phyloP scores from a whole-genome alignment of 2,888 invertebrate species.

The Cerastoderma edule region DNA sequence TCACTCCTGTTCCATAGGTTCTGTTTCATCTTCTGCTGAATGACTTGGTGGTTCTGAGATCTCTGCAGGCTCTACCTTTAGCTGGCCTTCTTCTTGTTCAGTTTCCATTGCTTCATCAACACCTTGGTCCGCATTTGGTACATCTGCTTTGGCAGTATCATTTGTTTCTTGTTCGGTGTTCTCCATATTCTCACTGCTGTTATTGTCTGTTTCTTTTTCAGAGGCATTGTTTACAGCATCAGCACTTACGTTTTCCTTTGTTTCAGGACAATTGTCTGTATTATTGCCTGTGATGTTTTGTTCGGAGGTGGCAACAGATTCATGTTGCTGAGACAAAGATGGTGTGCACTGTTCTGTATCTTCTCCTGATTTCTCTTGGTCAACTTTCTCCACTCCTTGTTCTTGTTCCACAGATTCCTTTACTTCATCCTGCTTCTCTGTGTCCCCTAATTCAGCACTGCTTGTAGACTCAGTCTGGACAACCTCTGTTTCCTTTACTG shows the following conservation, averaged over 20 bases:
- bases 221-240: no score
- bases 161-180: not conserved
- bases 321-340: no score
- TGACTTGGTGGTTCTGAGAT: constrained; percentile 2
- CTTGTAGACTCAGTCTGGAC: not conserved
- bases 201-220: no score
- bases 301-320: no score
- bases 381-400: no score
- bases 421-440: not conserved
- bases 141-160: constrained; percentile 20
- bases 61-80: not conserved
- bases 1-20: constrained; percentile 45
- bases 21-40: constrained; percentile 21
- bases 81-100: not conserved
- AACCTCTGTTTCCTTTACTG: constrained; percentile 1
- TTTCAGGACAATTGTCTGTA: no score
- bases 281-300: no score
- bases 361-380: no score
- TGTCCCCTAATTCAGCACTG: not conserved
- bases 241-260: no score
- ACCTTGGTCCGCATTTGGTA: constrained; percentile 4
- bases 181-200: no score
- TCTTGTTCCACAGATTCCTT: no score
- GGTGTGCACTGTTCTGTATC: no score
- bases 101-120: constrained; percentile 3